A percentile compares a stretch with the other conserved stretches of the same genome.
These are phyloP conservation scores for Papilio gigon DNA, from an alignment of 2,888 invertebrate genomes.

Conservation along the genomic window DNA sequence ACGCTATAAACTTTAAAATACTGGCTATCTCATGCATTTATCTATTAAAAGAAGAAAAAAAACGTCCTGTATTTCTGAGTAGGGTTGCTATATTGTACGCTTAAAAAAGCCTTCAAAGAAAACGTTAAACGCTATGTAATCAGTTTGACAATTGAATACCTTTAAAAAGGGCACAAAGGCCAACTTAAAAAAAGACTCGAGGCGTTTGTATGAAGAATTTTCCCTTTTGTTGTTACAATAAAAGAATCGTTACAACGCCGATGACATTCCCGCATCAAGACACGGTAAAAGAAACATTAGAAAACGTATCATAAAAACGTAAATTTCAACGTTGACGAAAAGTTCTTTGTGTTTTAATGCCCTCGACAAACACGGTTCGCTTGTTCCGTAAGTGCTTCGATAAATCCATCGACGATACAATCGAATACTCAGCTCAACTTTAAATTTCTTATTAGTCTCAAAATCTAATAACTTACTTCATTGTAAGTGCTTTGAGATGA, in stretches of 20 bases:
- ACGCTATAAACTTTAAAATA: no score
- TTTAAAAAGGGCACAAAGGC: constrained; percentile 8
- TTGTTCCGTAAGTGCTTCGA: constrained; percentile 22
- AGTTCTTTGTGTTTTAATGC: constrained; percentile 18
- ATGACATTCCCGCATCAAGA: constrained; percentile 16
- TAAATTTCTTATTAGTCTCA: constrained; percentile 2
- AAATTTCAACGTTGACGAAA: constrained; percentile 24
- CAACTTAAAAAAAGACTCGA: constrained; percentile 1
- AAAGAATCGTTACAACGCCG: constrained; percentile 14
- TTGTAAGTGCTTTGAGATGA: constrained; percentile 10
- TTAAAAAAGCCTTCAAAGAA: constrained; percentile 7
- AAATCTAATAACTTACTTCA: neutral
- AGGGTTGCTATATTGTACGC: no score
- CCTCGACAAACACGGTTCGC: constrained; percentile 22
- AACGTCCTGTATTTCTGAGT: neutral
- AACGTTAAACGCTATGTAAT: neutral
- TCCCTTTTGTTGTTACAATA: constrained; percentile 24
- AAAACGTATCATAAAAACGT: constrained; percentile 18
- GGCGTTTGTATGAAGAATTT: constrained; percentile 17
- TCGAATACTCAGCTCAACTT: constrained; percentile 8
- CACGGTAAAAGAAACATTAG: constrained; percentile 7
- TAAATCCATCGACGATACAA: constrained; percentile 30
- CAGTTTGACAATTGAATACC: constrained; percentile 15
- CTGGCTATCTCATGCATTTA: neutral
- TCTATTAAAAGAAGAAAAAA: neutral